Percentiles rank a stretch among this genome's conserved stretches.
Evolutionary conservation across 1,140 invertebrate genomes (phyloP).

Genomic region (Drosophila malerkotliana): DNA sequence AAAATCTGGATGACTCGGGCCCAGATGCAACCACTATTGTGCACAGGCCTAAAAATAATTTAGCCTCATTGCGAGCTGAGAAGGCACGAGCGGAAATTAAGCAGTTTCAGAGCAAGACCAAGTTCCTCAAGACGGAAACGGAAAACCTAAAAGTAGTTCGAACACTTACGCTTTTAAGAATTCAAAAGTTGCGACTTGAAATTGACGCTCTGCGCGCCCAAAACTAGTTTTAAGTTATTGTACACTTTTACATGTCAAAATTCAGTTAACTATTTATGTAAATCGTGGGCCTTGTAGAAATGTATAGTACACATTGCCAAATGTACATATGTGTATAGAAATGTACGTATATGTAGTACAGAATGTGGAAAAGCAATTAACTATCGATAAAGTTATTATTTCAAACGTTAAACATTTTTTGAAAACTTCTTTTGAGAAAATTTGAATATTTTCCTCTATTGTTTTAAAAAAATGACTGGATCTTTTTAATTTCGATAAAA

Average conservation of each 20-base stretch:
- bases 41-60: conserved; percentile 12
- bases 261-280: background rate
- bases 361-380: background rate
- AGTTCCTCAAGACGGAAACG: conserved; percentile 41
- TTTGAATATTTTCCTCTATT: background rate
- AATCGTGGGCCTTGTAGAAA: background rate
- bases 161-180: conserved; percentile 25
- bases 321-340: background rate
- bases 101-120: conserved; percentile 43
- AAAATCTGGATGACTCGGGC: conserved; percentile 8
- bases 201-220: conserved; percentile 35
- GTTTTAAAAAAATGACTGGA: background rate
- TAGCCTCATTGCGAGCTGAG: conserved; percentile 35
- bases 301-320: background rate
- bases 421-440: background rate
- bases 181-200: conserved; percentile 44
- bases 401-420: background rate
- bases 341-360: background rate
- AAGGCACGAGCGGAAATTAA: conserved; percentile 38
- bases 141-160: conserved; percentile 45
- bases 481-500: no score
- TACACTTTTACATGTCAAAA: background rate
- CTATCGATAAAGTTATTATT: background rate
- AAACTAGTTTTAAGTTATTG: background rate
- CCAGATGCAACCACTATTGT: conserved; percentile 7